Percentiles rank a stretch among this genome's conserved stretches.
Evolutionary conservation across 2,113 vertebrate species (phyloP).

Genomic region (Astur gentilis): DNA sequence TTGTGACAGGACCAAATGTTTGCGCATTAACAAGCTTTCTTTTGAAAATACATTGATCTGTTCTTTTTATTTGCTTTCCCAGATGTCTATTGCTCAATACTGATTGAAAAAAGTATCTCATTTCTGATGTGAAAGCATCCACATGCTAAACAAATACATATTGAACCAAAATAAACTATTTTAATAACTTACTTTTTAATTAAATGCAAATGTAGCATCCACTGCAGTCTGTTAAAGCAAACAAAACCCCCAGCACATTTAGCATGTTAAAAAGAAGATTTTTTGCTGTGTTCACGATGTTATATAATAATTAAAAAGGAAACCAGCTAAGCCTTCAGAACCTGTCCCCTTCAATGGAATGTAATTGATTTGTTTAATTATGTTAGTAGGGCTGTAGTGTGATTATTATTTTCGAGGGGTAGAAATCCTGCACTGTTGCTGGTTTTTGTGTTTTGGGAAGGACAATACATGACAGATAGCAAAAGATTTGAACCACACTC

Average conservation of each 20-base stretch:
- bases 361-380: conserved; percentile 39
- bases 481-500: background rate
- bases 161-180: background rate
- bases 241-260: background rate
- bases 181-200: conserved; percentile 39
- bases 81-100: background rate
- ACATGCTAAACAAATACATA: background rate
- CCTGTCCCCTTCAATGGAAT: background rate
- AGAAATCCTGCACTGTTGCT: background rate
- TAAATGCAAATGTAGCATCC: conserved; percentile 24
- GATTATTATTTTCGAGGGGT: conserved; percentile 2
- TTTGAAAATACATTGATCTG: background rate
- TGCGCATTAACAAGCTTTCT: background rate
- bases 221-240: conserved; percentile 30
- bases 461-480: background rate
- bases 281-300: conserved; percentile 33
- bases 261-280: conserved; percentile 37
- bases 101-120: background rate
- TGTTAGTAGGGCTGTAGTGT: background rate
- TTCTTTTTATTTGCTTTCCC: background rate
- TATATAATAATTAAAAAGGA: conserved; percentile 28
- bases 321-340: background rate
- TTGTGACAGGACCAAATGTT: background rate
- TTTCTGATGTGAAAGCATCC: background rate
- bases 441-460: background rate